These are phyloP conservation scores for Drosophila fuyamai DNA, from an alignment of 1,140 invertebrate species.

Conservation along the genomic window DNA sequence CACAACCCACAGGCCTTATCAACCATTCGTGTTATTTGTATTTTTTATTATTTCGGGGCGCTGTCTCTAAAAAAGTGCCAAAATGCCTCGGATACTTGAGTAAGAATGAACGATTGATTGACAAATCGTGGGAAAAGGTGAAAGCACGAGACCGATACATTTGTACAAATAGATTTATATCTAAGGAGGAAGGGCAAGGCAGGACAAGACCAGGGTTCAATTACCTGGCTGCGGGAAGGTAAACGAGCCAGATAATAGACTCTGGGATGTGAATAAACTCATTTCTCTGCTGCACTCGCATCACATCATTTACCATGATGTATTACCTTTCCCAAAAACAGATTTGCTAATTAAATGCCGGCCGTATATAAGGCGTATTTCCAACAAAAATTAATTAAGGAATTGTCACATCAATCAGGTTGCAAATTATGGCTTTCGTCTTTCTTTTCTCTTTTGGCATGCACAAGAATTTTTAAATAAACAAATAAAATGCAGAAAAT, in stretches of 20 bases:
- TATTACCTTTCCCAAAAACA: constrained; percentile 65
- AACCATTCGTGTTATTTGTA: constrained; percentile 19
- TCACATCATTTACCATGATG: constrained; percentile 67
- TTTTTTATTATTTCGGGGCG: constrained; percentile 10
- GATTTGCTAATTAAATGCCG: constrained; percentile 70
- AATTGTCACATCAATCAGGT: constrained; percentile 80
- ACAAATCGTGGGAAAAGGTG: constrained; percentile 53
- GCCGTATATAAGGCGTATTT: constrained; percentile 35
- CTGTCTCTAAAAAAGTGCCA: constrained; percentile 37
- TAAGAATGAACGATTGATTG: constrained; percentile 14
- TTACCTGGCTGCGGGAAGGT: constrained; percentile 41
- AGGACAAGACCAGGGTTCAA: constrained; percentile 40
- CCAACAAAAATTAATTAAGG: constrained; percentile 72
- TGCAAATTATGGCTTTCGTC: constrained; percentile 61
- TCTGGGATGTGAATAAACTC: constrained; percentile 66
- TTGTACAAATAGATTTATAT: constrained; percentile 7
- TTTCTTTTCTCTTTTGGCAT: constrained; percentile 15
- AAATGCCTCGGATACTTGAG: constrained; percentile 15
- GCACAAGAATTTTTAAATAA: constrained; percentile 72
- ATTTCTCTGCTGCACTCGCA: constrained; percentile 36
- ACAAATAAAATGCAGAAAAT: constrained; percentile 81
- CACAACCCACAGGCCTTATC: constrained; percentile 41
- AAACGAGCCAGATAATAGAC: constrained; percentile 61
- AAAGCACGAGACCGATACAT: constrained; percentile 8
- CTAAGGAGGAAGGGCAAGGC: constrained; percentile 28